Evolutionary conservation across 2,888 invertebrate genomes (phyloP).

Genomic region (Schizaphis graminum): DNA sequence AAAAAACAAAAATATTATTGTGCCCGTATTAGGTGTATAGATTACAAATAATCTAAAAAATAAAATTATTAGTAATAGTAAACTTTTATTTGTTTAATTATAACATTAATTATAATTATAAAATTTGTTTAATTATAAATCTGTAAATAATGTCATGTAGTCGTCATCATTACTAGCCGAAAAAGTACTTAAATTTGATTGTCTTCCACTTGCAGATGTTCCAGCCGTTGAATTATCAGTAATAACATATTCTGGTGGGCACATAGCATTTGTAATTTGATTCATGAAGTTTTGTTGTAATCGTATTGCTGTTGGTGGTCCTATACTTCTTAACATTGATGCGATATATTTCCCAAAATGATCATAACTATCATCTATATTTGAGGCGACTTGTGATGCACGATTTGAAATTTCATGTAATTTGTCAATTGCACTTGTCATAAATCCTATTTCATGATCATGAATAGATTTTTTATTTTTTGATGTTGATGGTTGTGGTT

Average conservation of each 20-base stretch:
- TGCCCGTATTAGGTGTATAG: constrained; percentile 12
- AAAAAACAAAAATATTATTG: constrained; percentile 35
- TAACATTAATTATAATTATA: constrained; percentile 10
- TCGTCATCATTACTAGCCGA: constrained; percentile 37
- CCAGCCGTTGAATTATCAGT: constrained; percentile 9
- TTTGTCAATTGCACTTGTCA: too few species aligned
- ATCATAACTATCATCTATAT: constrained; percentile 38
- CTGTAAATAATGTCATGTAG: constrained; percentile 65
- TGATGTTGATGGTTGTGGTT: too few species aligned
- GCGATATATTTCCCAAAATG: constrained; percentile 37
- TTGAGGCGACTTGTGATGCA: constrained; percentile 26
- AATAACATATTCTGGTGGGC: constrained; percentile 16
- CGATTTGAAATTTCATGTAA: constrained; percentile 47
- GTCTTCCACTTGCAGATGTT: constrained; percentile 36
- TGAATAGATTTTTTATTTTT: too few species aligned
- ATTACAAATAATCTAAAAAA: neutral
- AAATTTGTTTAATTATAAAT: constrained; percentile 22
- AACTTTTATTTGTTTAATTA: constrained; percentile 30
- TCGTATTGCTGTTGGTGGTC: constrained; percentile 37
- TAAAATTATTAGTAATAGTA: neutral
- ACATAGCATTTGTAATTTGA: constrained; percentile 29
- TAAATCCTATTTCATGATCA: too few species aligned
- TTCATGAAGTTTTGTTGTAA: constrained; percentile 39
- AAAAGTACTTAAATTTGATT: constrained; percentile 46
- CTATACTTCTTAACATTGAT: constrained; percentile 28